Percentiles rank a stretch among this genome's conserved stretches.
Conservation (phyloP, 2,797 vertebrate species). For the Sebastes minor region DNA sequence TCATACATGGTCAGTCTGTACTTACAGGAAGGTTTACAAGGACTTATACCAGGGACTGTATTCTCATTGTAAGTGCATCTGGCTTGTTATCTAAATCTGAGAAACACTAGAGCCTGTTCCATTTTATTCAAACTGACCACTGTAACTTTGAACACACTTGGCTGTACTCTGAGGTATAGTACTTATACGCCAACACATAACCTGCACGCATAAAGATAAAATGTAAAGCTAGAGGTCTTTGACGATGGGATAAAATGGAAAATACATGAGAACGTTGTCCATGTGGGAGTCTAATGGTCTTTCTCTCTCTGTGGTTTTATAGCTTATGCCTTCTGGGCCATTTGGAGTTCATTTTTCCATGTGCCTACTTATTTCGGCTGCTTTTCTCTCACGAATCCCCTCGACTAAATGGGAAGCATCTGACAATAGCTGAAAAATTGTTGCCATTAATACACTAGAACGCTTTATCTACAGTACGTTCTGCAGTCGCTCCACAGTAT, state of each 20-base stretch:
- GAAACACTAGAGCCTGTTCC: background rate
- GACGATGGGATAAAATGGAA: background rate
- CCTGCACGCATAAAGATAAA: background rate
- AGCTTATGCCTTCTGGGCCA: background rate
- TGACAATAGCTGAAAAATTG: slow-evolving; percentile 23
- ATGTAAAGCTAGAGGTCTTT: background rate
- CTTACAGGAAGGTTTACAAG: background rate
- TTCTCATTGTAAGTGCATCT: background rate
- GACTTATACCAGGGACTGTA: background rate
- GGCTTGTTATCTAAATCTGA: background rate
- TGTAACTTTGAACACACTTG: background rate
- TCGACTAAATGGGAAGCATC: slow-evolving; percentile 1
- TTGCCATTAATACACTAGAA: slow-evolving; percentile 22
- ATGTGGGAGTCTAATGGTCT: background rate
- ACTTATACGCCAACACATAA: background rate
- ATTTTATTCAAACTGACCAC: background rate
- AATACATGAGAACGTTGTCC: background rate
- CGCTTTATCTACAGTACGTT: background rate
- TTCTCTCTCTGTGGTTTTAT: slow-evolving; percentile 6
- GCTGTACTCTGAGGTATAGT: background rate
- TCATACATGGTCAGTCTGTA: background rate
- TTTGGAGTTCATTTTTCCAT: slow-evolving; percentile 21
- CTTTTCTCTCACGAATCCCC: slow-evolving; percentile 9
- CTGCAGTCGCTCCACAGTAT: background rate
- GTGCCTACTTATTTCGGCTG: background rate